A percentile compares a stretch with the other conserved stretches of the same genome.
Evolutionary conservation across 23 tunicate genomes (phyloP).

Genomic region (Ciona savignyi): DNA sequence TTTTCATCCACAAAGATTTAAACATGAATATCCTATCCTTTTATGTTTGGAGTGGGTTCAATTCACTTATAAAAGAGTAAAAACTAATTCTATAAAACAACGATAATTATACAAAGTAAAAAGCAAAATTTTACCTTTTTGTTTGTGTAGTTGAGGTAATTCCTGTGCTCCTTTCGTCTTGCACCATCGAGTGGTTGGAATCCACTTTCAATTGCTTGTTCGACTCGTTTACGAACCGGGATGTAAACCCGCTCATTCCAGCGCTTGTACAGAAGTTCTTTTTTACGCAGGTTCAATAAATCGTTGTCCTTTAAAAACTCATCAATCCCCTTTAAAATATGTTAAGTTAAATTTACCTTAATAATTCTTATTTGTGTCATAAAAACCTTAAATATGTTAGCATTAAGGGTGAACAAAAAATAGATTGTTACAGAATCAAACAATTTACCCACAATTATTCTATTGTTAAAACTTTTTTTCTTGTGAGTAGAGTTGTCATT

Average conservation of each 20-base stretch:
- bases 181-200: constrained; percentile 23
- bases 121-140: constrained; percentile 26
- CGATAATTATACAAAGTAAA: no score
- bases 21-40: no score
- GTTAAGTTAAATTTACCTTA: no score
- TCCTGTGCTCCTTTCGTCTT: constrained; percentile 41
- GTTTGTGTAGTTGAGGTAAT: constrained; percentile 40
- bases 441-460: background rate
- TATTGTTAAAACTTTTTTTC: no score
- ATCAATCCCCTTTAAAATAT: constrained; percentile 42
- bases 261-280: constrained; percentile 55
- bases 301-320: constrained; percentile 54
- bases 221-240: constrained; percentile 44
- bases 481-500: no score
- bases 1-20: no score
- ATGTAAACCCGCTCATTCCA: constrained; percentile 74
- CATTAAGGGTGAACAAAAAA: no score
- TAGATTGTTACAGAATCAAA: background rate
- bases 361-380: no score
- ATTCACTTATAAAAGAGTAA: no score
- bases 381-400: no score
- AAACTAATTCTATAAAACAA: no score
- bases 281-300: constrained; percentile 31
- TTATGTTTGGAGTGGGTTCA: no score
- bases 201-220: constrained; percentile 26